These are phyloP conservation scores for Stigmatopora nigra DNA, from an alignment of 2,113 vertebrate genomes.

Conservation along the genomic window DNA sequence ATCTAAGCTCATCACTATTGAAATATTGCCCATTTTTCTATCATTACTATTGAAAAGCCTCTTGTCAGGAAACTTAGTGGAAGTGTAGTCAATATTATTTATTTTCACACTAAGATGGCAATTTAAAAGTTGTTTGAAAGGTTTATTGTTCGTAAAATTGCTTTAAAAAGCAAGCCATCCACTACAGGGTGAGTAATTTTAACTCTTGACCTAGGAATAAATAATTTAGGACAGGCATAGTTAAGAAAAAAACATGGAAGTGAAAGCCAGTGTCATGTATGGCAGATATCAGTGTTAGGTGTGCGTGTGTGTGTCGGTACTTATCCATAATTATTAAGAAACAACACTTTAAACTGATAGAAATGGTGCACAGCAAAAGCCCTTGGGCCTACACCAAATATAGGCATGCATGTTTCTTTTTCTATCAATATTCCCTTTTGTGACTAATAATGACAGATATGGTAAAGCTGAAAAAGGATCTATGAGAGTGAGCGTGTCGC, in stretches of 20 bases:
- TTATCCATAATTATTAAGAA: conserved; percentile 16
- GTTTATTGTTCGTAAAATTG: background rate
- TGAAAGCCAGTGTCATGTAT: background rate
- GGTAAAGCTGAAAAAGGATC: background rate
- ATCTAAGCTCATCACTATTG: too few species aligned
- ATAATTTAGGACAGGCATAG: background rate
- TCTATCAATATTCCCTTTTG: conserved; percentile 21
- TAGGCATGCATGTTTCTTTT: background rate
- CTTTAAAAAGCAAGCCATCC: background rate
- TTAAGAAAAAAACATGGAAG: background rate
- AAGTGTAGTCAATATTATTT: background rate
- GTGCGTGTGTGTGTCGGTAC: conserved; percentile 6
- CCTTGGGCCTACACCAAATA: background rate
- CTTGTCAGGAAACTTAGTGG: background rate
- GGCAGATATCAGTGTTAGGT: conserved; percentile 1
- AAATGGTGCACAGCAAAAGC: conserved; percentile 1
- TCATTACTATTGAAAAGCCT: too few species aligned
- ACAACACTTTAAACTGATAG: conserved; percentile 6
- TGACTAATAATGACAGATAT: conserved; percentile 9
- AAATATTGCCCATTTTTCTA: too few species aligned
- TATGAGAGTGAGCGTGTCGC: background rate
- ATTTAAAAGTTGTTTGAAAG: too few species aligned
- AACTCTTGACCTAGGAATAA: background rate
- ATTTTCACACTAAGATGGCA: background rate
- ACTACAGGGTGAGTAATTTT: background rate